These are phyloP conservation scores for Meda fulgida DNA, from an alignment of 2,797 vertebrate species.

Conservation along the genomic window DNA sequence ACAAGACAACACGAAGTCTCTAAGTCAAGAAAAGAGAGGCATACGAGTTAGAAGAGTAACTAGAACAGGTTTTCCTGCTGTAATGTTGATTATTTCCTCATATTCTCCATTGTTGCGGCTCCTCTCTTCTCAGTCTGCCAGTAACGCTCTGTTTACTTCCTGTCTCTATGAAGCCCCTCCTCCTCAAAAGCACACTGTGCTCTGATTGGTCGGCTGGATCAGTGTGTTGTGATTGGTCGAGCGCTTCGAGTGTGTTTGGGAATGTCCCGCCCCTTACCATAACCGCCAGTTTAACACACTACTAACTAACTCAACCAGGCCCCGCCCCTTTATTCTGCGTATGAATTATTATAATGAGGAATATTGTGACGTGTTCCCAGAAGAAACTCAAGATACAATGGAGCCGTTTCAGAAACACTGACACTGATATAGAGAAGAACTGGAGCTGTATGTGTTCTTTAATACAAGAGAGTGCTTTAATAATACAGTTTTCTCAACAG, in stretches of 20 bases:
- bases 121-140: neutral
- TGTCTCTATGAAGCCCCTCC: neutral
- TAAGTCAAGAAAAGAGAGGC: slow-evolving; percentile 66
- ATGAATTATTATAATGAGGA: neutral
- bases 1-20: slow-evolving; percentile 86
- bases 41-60: neutral
- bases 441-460: no score
- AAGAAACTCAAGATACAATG: neutral
- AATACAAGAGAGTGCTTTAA: no score
- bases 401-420: neutral
- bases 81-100: neutral
- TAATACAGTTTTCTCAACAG: no score
- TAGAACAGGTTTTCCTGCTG: neutral
- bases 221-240: neutral
- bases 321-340: neutral
- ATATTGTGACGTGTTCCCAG: neutral
- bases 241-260: neutral
- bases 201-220: neutral
- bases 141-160: neutral
- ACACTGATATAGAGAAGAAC: neutral
- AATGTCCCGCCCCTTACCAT: no score
- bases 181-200: neutral
- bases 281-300: no score
- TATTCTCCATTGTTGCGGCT: neutral
- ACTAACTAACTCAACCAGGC: neutral